Conservation (phyloP, 1,140 invertebrate species). For the Cyphomyrmex costatus region DNA sequence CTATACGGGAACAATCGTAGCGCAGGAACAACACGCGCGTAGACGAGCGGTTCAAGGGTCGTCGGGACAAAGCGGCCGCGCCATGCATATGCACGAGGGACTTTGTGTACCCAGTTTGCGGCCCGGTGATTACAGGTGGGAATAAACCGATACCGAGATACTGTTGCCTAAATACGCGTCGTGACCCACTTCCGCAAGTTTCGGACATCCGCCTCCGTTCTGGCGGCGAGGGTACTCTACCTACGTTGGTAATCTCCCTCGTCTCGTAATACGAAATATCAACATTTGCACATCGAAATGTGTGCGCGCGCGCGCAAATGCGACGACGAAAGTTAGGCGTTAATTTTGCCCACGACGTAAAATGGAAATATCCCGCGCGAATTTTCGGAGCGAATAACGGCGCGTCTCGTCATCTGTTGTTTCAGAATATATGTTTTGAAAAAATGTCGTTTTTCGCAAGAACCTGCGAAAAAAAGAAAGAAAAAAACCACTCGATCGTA, state of each 20-base stretch:
- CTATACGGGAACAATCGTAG: constrained; percentile 51
- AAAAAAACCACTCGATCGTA: background rate
- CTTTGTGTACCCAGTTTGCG: constrained; percentile 66
- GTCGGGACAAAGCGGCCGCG: constrained; percentile 62
- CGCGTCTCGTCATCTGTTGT: background rate
- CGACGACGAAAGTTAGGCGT: constrained; percentile 34
- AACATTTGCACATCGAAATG: constrained; percentile 42
- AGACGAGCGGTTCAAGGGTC: constrained; percentile 38
- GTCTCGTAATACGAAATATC: constrained; percentile 50
- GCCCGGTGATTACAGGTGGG: constrained; percentile 74
- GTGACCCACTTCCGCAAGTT: constrained; percentile 66
- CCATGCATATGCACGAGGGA: constrained; percentile 76
- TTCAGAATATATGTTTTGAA: background rate
- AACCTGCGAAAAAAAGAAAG: background rate
- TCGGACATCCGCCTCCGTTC: constrained; percentile 36
- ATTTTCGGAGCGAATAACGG: constrained; percentile 20
- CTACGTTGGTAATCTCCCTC: background rate
- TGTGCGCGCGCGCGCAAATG: background rate
- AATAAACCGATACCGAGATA: constrained; percentile 74
- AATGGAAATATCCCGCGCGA: constrained; percentile 4
- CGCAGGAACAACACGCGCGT: constrained; percentile 45
- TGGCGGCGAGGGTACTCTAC: background rate
- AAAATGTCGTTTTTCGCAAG: no score
- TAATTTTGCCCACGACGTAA: constrained; percentile 25
- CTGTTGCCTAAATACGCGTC: constrained; percentile 60